These are phyloP conservation scores for Australoheros facetus DNA, from an alignment of 2,797 vertebrate species.

Conservation along the genomic window DNA sequence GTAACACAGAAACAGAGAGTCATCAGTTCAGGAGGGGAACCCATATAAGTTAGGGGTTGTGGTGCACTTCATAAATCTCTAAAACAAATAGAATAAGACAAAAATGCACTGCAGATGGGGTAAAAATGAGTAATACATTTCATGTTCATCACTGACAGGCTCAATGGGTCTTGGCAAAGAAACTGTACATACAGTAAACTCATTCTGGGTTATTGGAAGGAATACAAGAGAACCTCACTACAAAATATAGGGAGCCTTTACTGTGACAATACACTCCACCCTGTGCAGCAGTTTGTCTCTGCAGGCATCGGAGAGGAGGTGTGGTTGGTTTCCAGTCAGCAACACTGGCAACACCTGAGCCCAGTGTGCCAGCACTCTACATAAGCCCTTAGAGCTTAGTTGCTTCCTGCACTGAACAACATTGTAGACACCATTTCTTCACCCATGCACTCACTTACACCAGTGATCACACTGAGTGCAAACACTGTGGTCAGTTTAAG, in stretches of 20 bases:
- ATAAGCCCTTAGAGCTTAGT: background rate
- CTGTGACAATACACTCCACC: background rate
- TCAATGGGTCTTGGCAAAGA: background rate
- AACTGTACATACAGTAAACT: background rate
- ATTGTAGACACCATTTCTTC: background rate
- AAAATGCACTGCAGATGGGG: background rate
- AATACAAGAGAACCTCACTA: background rate
- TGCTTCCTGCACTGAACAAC: too few species aligned
- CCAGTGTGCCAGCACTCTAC: background rate
- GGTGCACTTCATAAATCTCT: background rate
- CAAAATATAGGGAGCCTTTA: background rate
- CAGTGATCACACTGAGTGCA: background rate
- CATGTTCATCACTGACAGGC: background rate
- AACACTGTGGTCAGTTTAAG: background rate
- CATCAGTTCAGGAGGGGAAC: constrained; percentile 1
- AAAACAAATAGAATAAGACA: background rate
- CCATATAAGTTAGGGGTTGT: background rate
- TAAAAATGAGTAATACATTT: background rate
- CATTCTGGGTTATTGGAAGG: background rate
- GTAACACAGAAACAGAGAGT: background rate
- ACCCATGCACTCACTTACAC: background rate
- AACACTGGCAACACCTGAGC: background rate
- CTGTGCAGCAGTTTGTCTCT: background rate
- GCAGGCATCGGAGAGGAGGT: background rate
- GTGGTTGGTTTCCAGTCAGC: background rate